Evolutionary conservation across 2,888 invertebrate species (phyloP).

Genomic region (Antheraea yamamai): DNA sequence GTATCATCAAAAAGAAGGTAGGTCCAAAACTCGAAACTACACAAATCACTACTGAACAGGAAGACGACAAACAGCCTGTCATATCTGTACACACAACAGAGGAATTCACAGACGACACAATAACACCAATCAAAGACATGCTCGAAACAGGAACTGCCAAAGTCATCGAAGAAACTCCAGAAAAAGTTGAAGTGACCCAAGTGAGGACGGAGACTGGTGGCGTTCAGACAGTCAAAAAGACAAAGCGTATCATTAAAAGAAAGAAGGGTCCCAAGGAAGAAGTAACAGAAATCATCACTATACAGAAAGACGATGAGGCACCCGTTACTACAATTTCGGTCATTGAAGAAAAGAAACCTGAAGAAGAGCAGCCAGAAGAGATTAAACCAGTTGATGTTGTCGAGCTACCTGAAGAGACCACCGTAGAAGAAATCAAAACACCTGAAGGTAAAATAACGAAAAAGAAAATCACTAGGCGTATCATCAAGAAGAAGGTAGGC

Average conservation of each 20-base stretch:
- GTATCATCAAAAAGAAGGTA: too few species aligned
- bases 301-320: conserved; percentile 32
- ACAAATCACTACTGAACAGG: too few species aligned
- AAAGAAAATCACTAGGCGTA: conserved; percentile 41
- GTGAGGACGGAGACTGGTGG: conserved; percentile 38
- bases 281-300: conserved; percentile 36
- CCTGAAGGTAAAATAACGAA: conserved; percentile 47
- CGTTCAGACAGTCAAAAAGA: conserved; percentile 29
- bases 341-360: conserved; percentile 17
- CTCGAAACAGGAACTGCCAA: too few species aligned
- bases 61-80: too few species aligned
- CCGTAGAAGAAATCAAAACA: conserved; percentile 42
- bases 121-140: too few species aligned
- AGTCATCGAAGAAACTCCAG: too few species aligned
- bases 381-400: conserved; percentile 28
- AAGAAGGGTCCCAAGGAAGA: conserved; percentile 47
- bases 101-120: too few species aligned
- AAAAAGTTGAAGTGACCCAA: too few species aligned
- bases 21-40: too few species aligned
- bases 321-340: conserved; percentile 31
- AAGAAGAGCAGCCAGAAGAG: conserved; percentile 30
- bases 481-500: conserved; percentile 40
- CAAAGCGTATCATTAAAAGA: conserved; percentile 33
- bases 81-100: too few species aligned
- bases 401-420: conserved; percentile 8